Percentiles rank a stretch among this genome's conserved stretches.
These are phyloP conservation scores for Oceanodroma tethys DNA, from an alignment of 2,113 vertebrate genomes.

Conservation along the genomic window DNA sequence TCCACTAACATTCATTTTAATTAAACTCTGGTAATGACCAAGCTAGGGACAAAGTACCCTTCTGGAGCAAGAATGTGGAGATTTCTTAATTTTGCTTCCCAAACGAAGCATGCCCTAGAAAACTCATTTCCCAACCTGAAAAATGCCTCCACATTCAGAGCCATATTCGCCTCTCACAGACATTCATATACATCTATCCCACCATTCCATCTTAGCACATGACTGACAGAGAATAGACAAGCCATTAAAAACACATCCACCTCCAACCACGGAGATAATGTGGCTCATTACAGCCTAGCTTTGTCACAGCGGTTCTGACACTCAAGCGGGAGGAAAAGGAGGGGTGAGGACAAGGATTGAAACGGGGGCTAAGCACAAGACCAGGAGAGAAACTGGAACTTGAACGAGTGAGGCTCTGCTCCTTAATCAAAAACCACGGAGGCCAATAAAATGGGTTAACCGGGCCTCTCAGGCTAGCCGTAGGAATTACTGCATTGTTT, in stretches of 20 bases:
- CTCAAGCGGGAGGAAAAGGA: slow-evolving; percentile 60
- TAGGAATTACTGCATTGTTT: slow-evolving; percentile 5
- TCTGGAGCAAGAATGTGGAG: not conserved
- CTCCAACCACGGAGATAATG: slow-evolving; percentile 73
- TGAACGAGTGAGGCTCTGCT: slow-evolving; percentile 23
- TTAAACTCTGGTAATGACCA: not conserved
- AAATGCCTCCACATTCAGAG: not conserved
- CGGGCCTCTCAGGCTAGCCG: slow-evolving; percentile 39
- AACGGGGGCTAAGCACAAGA: not conserved
- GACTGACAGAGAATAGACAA: slow-evolving; percentile 67
- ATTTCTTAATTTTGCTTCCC: not conserved
- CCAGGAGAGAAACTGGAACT: slow-evolving; percentile 27
- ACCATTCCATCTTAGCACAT: slow-evolving; percentile 64
- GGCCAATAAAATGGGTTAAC: slow-evolving; percentile 37
- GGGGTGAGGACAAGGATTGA: not conserved
- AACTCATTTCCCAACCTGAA: not conserved
- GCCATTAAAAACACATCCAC: slow-evolving; percentile 75
- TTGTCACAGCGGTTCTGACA: slow-evolving; percentile 69
- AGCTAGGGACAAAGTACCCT: not conserved
- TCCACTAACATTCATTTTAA: not conserved
- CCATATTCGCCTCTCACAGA: not conserved
- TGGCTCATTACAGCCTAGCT: slow-evolving; percentile 58
- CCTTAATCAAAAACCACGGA: slow-evolving; percentile 37
- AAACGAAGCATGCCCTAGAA: not conserved
- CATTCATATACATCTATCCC: not conserved